These are phyloP conservation scores for Microplitis mediator DNA, from an alignment of 1,140 invertebrate genomes.

Conservation along the genomic window DNA sequence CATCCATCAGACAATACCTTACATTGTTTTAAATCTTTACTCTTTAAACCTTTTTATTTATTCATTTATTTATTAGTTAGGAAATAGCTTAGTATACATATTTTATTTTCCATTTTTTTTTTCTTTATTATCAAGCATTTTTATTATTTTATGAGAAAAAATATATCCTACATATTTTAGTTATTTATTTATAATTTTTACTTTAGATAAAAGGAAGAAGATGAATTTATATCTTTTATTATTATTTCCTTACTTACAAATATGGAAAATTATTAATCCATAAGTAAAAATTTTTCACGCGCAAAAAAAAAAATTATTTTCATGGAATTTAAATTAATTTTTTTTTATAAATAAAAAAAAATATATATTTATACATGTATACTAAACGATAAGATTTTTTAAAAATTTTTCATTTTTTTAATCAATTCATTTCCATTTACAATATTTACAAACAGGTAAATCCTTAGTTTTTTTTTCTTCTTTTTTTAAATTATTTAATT, in stretches of 20 bases:
- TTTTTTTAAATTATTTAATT: conserved; percentile 22
- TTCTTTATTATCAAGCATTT: neutral
- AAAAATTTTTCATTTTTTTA: conserved; percentile 28
- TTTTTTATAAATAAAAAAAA: conserved; percentile 21
- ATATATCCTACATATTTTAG: neutral
- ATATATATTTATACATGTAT: conserved; percentile 25
- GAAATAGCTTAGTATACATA: conserved; percentile 2
- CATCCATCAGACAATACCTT: conserved; percentile 12
- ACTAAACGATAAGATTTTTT: conserved; percentile 27
- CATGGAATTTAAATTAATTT: neutral
- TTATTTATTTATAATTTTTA: neutral
- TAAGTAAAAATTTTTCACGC: conserved; percentile 31
- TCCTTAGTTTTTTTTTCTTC: conserved; percentile 37
- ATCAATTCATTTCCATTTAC: conserved; percentile 52
- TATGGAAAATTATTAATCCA: conserved; percentile 42
- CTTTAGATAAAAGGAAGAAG: conserved; percentile 31
- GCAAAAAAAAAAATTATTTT: conserved; percentile 9
- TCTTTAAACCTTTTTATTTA: neutral
- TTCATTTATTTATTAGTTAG: conserved; percentile 7
- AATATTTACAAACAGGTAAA: conserved; percentile 59
- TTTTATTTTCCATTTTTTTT: neutral
- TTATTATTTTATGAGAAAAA: neutral
- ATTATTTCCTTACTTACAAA: conserved; percentile 31
- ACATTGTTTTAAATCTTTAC: neutral
- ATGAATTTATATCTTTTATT: neutral